A percentile compares a stretch with the other conserved stretches of the same genome.
phyloP scores from a whole-genome alignment of 2,888 invertebrate species.

The Aethes cnicana region DNA sequence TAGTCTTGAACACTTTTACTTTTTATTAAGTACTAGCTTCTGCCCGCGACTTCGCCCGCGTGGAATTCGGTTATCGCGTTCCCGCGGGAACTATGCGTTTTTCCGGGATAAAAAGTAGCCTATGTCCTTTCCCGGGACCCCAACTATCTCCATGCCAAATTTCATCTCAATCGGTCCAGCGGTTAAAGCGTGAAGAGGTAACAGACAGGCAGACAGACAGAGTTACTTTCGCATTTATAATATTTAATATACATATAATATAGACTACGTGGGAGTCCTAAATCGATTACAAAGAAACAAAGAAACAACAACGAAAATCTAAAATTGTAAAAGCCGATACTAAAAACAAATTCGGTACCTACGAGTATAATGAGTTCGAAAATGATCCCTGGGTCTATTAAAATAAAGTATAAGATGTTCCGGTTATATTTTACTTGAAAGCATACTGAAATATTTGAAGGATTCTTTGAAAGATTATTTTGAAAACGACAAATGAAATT shows the following conservation, averaged over 20 bases:
- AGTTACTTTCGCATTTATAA: background rate
- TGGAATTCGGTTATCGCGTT: too few relatives aligned
- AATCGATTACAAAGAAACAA: background rate
- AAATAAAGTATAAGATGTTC: constrained; percentile 47
- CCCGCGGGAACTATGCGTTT: too few relatives aligned
- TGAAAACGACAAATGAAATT: too few relatives aligned
- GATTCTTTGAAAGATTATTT: too few relatives aligned
- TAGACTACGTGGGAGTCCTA: background rate
- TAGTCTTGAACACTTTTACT: background rate
- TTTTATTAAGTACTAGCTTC: too few relatives aligned
- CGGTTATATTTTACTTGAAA: constrained; percentile 45
- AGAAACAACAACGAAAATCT: constrained; percentile 4
- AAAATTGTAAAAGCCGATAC: constrained; percentile 9
- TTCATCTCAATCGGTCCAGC: too few relatives aligned
- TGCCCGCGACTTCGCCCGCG: too few relatives aligned
- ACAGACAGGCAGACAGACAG: too few relatives aligned
- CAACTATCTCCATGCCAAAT: too few relatives aligned
- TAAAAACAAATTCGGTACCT: constrained; percentile 9
- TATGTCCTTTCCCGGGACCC: too few relatives aligned
- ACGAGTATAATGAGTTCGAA: constrained; percentile 39
- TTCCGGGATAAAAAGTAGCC: too few relatives aligned
- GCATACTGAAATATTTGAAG: constrained; percentile 54
- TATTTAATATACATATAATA: background rate
- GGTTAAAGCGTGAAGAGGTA: too few relatives aligned
- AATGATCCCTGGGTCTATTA: constrained; percentile 44